Evolutionary conservation across 1,140 invertebrate species (phyloP).

Genomic region (Lysiphlebus fabarum): DNA sequence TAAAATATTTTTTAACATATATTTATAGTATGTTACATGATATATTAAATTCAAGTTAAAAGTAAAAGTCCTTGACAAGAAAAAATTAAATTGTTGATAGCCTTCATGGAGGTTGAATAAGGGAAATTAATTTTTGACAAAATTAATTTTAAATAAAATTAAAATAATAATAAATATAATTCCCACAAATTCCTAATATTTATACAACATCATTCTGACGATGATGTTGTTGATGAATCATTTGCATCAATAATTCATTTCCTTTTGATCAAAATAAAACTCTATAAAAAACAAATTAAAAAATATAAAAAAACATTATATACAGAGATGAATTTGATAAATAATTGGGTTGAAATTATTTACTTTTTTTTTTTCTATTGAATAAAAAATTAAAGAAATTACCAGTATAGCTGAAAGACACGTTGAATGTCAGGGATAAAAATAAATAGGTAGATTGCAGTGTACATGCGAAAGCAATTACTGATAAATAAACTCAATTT

Average conservation of each 20-base stretch:
- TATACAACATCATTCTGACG: background rate
- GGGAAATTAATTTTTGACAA: slow-evolving; percentile 33
- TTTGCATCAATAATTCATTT: no score
- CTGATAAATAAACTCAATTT: no score
- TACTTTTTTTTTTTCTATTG: no score
- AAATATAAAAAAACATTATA: no score
- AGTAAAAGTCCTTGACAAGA: slow-evolving; percentile 29
- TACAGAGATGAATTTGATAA: no score
- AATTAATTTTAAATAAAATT: background rate
- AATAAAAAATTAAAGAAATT: no score
- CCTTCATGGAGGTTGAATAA: slow-evolving; percentile 27
- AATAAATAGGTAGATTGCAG: slow-evolving; percentile 11
- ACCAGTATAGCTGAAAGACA: background rate
- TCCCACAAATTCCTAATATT: no score
- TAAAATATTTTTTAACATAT: background rate
- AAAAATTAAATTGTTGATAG: slow-evolving; percentile 35
- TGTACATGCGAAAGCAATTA: slow-evolving; percentile 21
- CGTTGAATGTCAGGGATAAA: slow-evolving; percentile 3
- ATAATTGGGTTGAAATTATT: no score
- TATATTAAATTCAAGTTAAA: background rate
- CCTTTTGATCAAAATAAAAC: no score
- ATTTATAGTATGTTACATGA: slow-evolving; percentile 6
- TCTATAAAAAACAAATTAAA: no score
- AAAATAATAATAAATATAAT: slow-evolving; percentile 8
- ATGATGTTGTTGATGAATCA: no score